These are phyloP conservation scores for Tenodera sinensis DNA, from an alignment of 2,888 invertebrate genomes.

Conservation along the genomic window DNA sequence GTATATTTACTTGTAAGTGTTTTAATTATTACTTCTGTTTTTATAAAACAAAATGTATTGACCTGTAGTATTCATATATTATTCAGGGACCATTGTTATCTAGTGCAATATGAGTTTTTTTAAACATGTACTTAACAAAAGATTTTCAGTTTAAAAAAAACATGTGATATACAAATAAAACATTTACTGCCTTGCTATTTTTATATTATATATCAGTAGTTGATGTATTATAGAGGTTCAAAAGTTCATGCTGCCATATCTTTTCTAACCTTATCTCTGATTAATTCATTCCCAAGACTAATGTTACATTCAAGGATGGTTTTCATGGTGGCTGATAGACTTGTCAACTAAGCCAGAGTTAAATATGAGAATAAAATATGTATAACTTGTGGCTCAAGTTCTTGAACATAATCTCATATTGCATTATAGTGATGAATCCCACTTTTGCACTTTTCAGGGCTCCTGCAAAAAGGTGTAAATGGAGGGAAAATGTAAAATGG, in stretches of 20 bases:
- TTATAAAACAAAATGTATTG: not conserved
- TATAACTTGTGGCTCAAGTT: no score
- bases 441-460: no score
- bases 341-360: no score
- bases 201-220: not conserved
- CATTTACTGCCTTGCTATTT: not conserved
- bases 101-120: not conserved
- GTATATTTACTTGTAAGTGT: not conserved
- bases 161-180: constrained; percentile 10
- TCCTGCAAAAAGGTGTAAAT: no score
- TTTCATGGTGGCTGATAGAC: no score
- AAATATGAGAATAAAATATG: no score
- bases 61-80: not conserved
- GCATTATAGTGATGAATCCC: no score
- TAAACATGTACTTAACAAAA: not conserved
- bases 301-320: no score
- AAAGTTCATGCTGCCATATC: not conserved
- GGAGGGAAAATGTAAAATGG: no score
- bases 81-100: not conserved
- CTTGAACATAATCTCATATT: no score
- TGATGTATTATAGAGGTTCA: not conserved
- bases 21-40: not conserved
- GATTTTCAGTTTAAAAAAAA: not conserved
- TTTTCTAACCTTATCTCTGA: not conserved
- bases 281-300: no score